Conservation (phyloP, 1,140 invertebrate genomes). For the Contarinia nasturtii region DNA sequence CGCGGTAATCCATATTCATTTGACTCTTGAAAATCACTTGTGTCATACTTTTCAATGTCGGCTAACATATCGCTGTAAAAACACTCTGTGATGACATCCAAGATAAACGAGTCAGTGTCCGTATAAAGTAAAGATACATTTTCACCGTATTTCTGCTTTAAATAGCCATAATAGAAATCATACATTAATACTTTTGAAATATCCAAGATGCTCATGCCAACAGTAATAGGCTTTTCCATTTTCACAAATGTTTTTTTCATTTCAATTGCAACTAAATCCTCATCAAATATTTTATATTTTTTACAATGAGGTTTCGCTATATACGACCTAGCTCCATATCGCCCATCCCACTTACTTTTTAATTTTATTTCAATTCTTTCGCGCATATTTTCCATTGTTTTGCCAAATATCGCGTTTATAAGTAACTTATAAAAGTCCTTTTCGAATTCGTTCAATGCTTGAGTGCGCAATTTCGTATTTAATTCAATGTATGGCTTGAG, state of each 20-base stretch:
- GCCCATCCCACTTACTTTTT: slow-evolving; percentile 14
- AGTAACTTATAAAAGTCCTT: slow-evolving; percentile 30
- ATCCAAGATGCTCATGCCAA: slow-evolving; percentile 23
- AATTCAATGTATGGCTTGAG: slow-evolving; percentile 26
- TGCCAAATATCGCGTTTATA: slow-evolving; percentile 28
- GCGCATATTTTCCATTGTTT: slow-evolving; percentile 29
- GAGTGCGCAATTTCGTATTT: slow-evolving; percentile 21
- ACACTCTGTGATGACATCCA: not conserved
- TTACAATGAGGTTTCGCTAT: slow-evolving; percentile 24
- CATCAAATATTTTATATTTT: slow-evolving; percentile 14
- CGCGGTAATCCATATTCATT: slow-evolving; percentile 12
- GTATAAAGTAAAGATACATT: slow-evolving; percentile 11
- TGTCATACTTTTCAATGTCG: not conserved
- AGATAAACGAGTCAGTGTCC: slow-evolving; percentile 14
- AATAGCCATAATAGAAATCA: slow-evolving; percentile 13
- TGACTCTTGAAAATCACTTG: not conserved
- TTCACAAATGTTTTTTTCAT: slow-evolving; percentile 13
- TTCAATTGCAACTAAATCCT: slow-evolving; percentile 21
- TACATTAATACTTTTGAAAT: slow-evolving; percentile 10
- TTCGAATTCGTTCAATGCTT: slow-evolving; percentile 26
- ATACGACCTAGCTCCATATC: slow-evolving; percentile 13
- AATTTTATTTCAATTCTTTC: slow-evolving; percentile 25
- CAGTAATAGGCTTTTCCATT: slow-evolving; percentile 23
- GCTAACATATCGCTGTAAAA: not conserved
- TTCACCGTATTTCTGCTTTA: slow-evolving; percentile 6